A percentile compares a stretch with the other conserved stretches of the same genome.
Evolutionary conservation across 2,797 vertebrate species (phyloP).

Genomic region (Melanotaenia boesemani): DNA sequence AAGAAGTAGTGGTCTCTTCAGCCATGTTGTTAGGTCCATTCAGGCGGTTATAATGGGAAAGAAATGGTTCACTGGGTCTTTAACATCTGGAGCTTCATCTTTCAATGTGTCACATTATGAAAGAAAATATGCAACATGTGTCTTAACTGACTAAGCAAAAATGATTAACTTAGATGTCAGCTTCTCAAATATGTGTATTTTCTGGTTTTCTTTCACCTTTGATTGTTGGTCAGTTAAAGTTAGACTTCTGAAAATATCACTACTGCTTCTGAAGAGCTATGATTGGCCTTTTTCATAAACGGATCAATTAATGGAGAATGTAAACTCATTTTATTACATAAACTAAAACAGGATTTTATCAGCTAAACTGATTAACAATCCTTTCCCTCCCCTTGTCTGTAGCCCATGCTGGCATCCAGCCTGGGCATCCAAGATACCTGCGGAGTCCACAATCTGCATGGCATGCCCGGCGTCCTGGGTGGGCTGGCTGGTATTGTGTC

Average conservation of each 20-base stretch:
- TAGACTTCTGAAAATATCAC: background rate
- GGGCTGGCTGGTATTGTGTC: constrained; percentile 89
- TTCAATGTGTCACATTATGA: no score
- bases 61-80: background rate
- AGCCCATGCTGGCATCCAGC: constrained; percentile 90
- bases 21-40: no score
- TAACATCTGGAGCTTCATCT: background rate
- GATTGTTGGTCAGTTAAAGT: background rate
- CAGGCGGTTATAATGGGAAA: no score
- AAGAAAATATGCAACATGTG: background rate
- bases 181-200: no score
- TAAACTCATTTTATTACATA: background rate
- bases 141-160: background rate
- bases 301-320: background rate
- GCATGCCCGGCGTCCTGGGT: constrained; percentile 93
- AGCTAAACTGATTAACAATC: background rate
- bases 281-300: background rate
- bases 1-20: no score
- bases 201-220: no score
- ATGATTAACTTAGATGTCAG: no score
- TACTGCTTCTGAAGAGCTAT: background rate
- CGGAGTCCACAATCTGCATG: constrained; percentile 96
- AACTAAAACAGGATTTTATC: background rate
- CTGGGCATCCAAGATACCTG: constrained; percentile 95
- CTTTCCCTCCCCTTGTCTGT: constrained; percentile 14